phyloP scores from a whole-genome alignment of 2,113 vertebrate genomes.

The Indri indri region DNA sequence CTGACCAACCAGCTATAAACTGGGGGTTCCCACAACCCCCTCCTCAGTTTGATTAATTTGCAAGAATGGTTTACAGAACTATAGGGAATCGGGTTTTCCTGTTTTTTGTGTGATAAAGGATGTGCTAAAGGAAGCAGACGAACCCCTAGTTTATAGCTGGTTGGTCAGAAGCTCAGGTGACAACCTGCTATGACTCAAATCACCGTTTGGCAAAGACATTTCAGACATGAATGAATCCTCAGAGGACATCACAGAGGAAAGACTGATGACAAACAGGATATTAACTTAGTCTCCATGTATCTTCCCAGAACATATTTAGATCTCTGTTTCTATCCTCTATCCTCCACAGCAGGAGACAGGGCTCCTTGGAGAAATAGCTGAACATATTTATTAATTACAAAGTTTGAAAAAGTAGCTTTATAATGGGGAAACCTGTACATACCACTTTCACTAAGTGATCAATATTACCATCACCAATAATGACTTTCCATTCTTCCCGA shows the following conservation, averaged over 20 bases:
- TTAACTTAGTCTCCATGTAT: not conserved
- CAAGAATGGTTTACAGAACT: not conserved
- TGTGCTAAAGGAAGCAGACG: not conserved
- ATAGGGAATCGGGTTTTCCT: no score
- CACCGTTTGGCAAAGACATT: not conserved
- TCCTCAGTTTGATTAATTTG: not conserved
- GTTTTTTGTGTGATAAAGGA: not conserved
- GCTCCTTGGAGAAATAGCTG: no score
- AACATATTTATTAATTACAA: not conserved
- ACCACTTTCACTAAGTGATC: not conserved
- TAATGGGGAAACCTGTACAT: not conserved
- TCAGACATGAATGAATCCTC: not conserved
- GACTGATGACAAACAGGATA: not conserved
- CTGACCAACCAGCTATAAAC: no score
- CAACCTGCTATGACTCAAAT: not conserved
- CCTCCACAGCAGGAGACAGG: no score
- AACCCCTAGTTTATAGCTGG: not conserved
- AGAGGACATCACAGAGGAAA: not conserved
- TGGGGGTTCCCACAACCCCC: not conserved
- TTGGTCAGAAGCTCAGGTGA: no score
- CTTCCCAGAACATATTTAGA: not conserved
- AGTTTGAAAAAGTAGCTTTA: not conserved
- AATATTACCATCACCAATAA: not conserved
- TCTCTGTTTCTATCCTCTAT: no score
- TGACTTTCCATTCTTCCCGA: not conserved